These are phyloP conservation scores for Rhorus exstirpatorius DNA, from an alignment of 2,888 invertebrate species.

Conservation along the genomic window DNA sequence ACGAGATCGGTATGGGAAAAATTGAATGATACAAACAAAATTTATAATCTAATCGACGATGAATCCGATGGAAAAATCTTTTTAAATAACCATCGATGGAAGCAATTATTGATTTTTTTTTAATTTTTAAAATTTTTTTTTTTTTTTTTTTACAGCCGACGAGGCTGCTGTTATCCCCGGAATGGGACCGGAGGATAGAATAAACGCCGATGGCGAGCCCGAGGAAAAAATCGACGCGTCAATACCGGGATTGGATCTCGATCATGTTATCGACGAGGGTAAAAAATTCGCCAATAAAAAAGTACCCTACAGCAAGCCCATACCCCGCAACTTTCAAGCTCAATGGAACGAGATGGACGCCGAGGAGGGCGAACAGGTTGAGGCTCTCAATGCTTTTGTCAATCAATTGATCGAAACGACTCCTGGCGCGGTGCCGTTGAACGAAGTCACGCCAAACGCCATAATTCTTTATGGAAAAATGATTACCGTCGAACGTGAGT, in stretches of 20 bases:
- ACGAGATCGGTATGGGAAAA: slow-evolving; percentile 88
- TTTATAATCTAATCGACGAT: no score
- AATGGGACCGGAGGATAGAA: slow-evolving; percentile 99
- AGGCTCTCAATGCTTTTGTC: slow-evolving; percentile 89
- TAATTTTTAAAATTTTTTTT: background rate
- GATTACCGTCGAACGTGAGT: slow-evolving; percentile 91
- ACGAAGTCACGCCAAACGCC: slow-evolving; percentile 92
- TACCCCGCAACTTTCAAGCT: slow-evolving; percentile 98
- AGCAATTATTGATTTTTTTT: background rate
- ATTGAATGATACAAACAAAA: background rate
- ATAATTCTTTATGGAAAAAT: slow-evolving; percentile 95
- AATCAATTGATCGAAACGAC: slow-evolving; percentile 92
- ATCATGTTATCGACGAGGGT: slow-evolving; percentile 90
- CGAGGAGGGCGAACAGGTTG: slow-evolving; percentile 83
- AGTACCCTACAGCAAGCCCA: slow-evolving; percentile 98
- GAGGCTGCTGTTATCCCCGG: slow-evolving; percentile 96
- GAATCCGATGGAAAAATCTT: no score
- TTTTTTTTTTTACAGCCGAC: slow-evolving; percentile 86
- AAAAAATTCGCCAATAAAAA: slow-evolving; percentile 91
- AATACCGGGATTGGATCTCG: slow-evolving; percentile 96
- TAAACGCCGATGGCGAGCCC: slow-evolving; percentile 87
- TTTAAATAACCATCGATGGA: no score
- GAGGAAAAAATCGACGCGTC: slow-evolving; percentile 63
- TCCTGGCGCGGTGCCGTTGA: slow-evolving; percentile 92
- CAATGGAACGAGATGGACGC: slow-evolving; percentile 95